Conservation (phyloP, 2,888 invertebrate genomes). For the Drosophila nigricruria region DNA sequence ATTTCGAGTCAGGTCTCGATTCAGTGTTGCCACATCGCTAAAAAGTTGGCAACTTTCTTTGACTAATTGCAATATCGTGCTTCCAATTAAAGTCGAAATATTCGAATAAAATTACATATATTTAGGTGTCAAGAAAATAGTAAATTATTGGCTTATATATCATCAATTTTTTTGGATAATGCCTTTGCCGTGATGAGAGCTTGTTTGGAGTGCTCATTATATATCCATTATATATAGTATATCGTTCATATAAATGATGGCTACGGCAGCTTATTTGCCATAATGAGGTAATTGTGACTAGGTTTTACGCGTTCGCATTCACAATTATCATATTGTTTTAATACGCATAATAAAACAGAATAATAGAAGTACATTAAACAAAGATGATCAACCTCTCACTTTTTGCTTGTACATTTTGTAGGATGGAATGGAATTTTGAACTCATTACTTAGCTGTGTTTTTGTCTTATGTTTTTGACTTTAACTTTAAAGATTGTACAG, state of each 20-base stretch:
- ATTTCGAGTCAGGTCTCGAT: neutral
- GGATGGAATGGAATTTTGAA: neutral
- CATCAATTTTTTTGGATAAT: neutral
- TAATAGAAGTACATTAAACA: neutral
- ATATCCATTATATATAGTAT: conserved; percentile 8
- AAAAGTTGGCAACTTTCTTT: neutral
- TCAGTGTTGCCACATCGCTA: neutral
- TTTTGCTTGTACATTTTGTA: neutral
- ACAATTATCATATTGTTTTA: conserved; percentile 7
- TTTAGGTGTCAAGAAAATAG: neutral
- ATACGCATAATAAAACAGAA: neutral
- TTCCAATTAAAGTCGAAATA: neutral
- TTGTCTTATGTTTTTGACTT: neutral
- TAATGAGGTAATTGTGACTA: conserved; percentile 11
- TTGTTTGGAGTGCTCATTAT: conserved; percentile 2
- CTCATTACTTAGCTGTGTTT: no score
- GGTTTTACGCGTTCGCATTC: neutral
- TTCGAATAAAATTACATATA: neutral
- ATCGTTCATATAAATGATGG: neutral
- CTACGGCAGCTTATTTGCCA: neutral
- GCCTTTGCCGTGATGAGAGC: neutral
- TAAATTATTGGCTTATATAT: neutral
- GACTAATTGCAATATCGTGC: conserved; percentile 1
- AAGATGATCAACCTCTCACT: conserved; percentile 1
- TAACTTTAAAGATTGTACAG: neutral